A percentile compares a stretch with the other conserved stretches of the same genome.
phyloP scores from a whole-genome alignment of 2,113 vertebrate species.

The Saccopteryx bilineata region DNA sequence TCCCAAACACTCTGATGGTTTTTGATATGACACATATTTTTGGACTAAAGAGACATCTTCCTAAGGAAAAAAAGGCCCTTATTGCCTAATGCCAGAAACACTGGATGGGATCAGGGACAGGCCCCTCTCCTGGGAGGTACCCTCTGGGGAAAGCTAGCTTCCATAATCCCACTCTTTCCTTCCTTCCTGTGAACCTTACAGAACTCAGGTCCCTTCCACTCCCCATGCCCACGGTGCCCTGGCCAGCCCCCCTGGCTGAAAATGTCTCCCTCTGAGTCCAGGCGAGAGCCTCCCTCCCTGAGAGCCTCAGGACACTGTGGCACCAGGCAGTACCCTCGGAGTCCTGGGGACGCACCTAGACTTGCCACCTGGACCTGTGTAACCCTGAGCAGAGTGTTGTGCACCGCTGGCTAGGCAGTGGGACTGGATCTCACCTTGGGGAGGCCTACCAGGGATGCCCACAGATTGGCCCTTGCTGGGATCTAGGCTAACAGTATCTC shows the following conservation, averaged over 20 bases:
- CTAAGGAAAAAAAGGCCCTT: background rate
- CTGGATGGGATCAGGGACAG: background rate
- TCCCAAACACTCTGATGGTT: background rate
- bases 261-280: background rate
- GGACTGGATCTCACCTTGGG: background rate
- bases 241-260: background rate
- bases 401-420: background rate
- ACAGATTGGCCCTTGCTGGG: background rate
- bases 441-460: background rate
- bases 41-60: conserved; percentile 39
- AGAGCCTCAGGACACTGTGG: background rate
- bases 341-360: background rate
- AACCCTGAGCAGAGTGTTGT: background rate
- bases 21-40: background rate
- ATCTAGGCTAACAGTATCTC: background rate
- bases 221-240: background rate
- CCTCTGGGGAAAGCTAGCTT: background rate
- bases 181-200: background rate
- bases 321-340: background rate
- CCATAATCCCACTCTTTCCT: background rate
- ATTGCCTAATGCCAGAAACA: background rate
- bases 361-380: background rate
- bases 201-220: background rate
- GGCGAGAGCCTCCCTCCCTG: background rate
- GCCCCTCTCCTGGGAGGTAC: background rate